These are phyloP conservation scores for Centrocercus urophasianus DNA, from an alignment of 2,113 vertebrate species.

Conservation along the genomic window DNA sequence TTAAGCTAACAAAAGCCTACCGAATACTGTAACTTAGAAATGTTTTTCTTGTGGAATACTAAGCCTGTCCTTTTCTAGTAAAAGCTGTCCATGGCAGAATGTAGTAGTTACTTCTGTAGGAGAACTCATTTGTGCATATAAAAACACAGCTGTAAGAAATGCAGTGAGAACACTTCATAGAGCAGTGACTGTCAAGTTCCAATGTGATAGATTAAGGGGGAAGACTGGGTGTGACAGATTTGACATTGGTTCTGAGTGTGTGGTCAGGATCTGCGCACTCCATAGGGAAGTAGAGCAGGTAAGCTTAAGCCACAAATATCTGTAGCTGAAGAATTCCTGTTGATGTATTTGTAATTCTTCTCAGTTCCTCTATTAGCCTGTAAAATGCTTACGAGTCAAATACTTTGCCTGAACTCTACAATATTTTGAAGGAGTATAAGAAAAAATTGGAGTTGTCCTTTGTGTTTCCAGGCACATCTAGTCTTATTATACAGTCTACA, in stretches of 20 bases:
- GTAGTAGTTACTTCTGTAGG: not conserved
- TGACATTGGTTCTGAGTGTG: not conserved
- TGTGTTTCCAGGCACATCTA: not conserved
- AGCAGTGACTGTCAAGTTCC: not conserved
- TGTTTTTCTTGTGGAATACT: not conserved
- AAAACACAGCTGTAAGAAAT: not conserved
- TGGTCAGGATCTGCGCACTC: not conserved
- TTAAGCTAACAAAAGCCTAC: slow-evolving; percentile 61
- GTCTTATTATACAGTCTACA: not conserved
- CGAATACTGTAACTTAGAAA: not conserved
- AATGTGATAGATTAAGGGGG: not conserved
- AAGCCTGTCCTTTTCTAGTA: not conserved
- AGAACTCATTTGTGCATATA: not conserved
- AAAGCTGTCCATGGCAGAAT: not conserved
- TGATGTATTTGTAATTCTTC: not conserved
- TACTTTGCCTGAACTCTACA: not conserved
- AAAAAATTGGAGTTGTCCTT: not conserved
- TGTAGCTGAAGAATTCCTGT: not conserved
- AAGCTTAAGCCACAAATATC: not conserved
- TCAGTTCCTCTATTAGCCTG: not conserved
- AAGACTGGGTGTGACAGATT: not conserved
- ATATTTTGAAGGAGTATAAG: not conserved
- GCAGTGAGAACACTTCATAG: not conserved
- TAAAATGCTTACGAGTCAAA: not conserved
- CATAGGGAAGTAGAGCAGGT: not conserved